phyloP scores from a whole-genome alignment of 2,888 invertebrate genomes.

The Torymus tubicola region DNA sequence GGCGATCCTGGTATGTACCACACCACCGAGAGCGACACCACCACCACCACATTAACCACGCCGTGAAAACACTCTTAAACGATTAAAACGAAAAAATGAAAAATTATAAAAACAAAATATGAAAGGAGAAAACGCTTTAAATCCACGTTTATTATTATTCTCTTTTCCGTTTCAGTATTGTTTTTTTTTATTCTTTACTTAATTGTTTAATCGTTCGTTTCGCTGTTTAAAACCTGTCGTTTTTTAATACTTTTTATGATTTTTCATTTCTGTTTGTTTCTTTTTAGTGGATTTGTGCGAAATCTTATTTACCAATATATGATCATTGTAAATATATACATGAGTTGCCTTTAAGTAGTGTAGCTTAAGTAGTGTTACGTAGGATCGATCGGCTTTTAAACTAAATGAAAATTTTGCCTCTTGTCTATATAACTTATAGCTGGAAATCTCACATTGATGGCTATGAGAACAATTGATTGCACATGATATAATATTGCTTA shows the following conservation, averaged over 20 bases:
- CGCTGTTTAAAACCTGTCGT: constrained; percentile 56
- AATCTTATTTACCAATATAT: constrained; percentile 41
- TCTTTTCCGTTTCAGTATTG: constrained; percentile 17
- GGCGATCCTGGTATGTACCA: constrained; percentile 79
- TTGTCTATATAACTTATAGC: constrained; percentile 16
- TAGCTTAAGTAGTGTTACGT: constrained; percentile 51
- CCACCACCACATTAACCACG: constrained; percentile 20
- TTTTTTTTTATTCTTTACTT: constrained; percentile 62
- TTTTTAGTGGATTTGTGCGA: constrained; percentile 59
- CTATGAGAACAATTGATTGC: constrained; percentile 19
- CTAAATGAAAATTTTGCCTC: constrained; percentile 17
- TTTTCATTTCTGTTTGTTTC: constrained; percentile 61
- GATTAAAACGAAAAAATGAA: constrained; percentile 20
- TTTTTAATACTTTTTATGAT: constrained; percentile 37
- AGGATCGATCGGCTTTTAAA: constrained; percentile 43
- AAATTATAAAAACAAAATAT: constrained; percentile 19
- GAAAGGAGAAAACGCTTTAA: constrained; percentile 43
- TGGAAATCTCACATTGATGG: constrained; percentile 11
- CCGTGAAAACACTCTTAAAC: constrained; percentile 31
- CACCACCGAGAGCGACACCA: constrained; percentile 66
- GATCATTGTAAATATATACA: constrained; percentile 26
- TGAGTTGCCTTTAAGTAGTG: constrained; percentile 50
- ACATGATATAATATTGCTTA: not conserved
- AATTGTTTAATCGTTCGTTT: constrained; percentile 58
- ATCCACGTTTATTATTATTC: constrained; percentile 45